Base-by-base conservation (phyloP, 2,113 vertebrate genomes). In the Lophochroa leadbeateri region DNA sequence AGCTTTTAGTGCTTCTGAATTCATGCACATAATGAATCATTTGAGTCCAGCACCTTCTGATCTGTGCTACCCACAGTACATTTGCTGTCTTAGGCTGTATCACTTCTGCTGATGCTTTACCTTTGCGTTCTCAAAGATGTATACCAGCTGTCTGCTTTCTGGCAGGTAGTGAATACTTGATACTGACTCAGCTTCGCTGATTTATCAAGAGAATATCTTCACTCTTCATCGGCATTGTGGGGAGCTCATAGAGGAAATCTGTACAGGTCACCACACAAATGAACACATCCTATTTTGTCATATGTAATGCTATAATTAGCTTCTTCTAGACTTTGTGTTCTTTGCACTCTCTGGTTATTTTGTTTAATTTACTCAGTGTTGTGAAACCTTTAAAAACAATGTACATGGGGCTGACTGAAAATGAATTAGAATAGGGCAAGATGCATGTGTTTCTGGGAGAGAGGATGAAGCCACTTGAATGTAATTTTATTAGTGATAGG, bases 241-340 rank as follows among this genome's bases (percentile, higher is more conserved):
- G 60, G 63, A 76, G 10, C 50, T 87, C 43, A 18, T 29, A 72
- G 49, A 67, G 74, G 49, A 84, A 72, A 82, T 85, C 31, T 80
- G 70, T 74, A 35, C 64, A 65, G 93, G 89, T 94, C 81, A 63
- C 71, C 84, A 77, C 84, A 52, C 78, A 90, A 94, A 94, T 80
- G 41, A 91, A 46, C 91, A 80, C 49, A 67, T 77, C 28, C 4
- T 72, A 3, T 65, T 85, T 90, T 91, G 41, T 94, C 63, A 82
- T 80, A 53, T 41, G 17, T 49, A 85, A 58, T 60, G 49, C 33
- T 72, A 46, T 90, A 94, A 86, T 92, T 92, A 85, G n/a, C 15
- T 82, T 37, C 29, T 78, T 75, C 52, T 89, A 28, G 19, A 33
- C 23, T 84, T 75, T 13, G 23, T 80, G 47, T 91, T 91, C n/a